These are phyloP conservation scores for Phataginus tricuspis DNA, from an alignment of 2,797 vertebrate genomes.

Conservation along the genomic window DNA sequence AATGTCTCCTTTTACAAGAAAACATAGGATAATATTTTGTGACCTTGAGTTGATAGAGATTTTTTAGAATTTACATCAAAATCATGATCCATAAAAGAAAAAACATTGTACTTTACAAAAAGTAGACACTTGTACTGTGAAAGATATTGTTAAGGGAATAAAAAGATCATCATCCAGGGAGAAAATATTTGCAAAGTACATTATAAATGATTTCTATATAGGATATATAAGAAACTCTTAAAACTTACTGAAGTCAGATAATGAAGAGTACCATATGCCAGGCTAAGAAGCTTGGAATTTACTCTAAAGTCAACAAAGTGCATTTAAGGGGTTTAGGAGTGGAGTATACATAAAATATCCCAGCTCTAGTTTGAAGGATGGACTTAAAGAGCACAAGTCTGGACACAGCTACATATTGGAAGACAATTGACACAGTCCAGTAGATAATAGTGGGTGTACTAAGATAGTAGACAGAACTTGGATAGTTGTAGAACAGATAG, in stretches of 20 bases:
- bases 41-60: neutral
- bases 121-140: neutral
- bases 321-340: neutral
- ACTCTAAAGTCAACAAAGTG: neutral
- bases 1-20: neutral
- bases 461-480: neutral
- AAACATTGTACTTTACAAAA: neutral
- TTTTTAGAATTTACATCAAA: conserved; percentile 21
- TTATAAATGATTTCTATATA: neutral
- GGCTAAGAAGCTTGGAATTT: neutral
- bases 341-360: neutral
- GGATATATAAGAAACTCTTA: neutral
- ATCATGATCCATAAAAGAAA: neutral
- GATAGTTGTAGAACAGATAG: neutral
- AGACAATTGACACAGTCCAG: neutral
- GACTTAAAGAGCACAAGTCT: neutral
- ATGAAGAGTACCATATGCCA: neutral
- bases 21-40: neutral
- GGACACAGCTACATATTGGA: neutral
- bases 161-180: neutral
- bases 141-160: neutral
- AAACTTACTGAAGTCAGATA: neutral
- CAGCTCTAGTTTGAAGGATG: neutral
- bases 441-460: neutral
- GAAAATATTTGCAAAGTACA: neutral